Base-by-base conservation (phyloP, 2,797 vertebrate species). In the Micrastur ruficollis region DNA sequence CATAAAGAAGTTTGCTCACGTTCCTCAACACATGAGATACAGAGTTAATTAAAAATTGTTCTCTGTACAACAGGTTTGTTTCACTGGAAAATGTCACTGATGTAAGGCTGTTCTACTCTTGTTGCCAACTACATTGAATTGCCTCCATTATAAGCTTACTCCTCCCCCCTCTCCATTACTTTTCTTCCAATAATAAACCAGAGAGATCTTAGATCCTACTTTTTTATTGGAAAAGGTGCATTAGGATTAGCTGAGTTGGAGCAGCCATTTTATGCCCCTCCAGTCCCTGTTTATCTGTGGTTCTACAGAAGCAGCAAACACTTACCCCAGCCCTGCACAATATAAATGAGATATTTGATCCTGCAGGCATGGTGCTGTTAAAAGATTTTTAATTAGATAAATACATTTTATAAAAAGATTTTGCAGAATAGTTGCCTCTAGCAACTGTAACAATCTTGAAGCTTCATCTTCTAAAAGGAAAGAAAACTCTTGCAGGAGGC, bases 1-100 rank as follows among this genome's bases (percentile, higher is more conserved):
- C 97, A 97, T 96, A 92, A 95, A 97, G 98, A 96, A 98, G 97
- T 97, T 97, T 96, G 97, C 96, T 98, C 98, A 97, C 97, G 96
- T 97, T 98, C 97, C 92, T 95, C 31, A 27, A 97, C 97, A 96
- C 97, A 97, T 94, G 98, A 98, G 97, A 97, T 96, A 97, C n/a
- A 97, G 92, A 95, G 96, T 97, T 98, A 98, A 98, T 98, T 98
- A 98, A 97, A 98, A 97, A 97, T 96, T 95, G 96, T 98, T 96
- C 96, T 97, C 90, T 86, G 97, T 94, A 96, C 91, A 61, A 96
- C 97, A 97, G 97, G 96, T 96, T 98, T 97, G 89, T 76, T 95
- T 97, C 96, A 96, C 96, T 97, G 94, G 87, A 97, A 98, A 98
- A 94, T 90, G 89, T 97, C 97, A 98, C 97, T 97, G 97, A 96